A percentile compares a stretch with the other conserved stretches of the same genome.
Evolutionary conservation across 2,113 vertebrate species (phyloP).

Genomic region (Acanthochromis polyacanthus): DNA sequence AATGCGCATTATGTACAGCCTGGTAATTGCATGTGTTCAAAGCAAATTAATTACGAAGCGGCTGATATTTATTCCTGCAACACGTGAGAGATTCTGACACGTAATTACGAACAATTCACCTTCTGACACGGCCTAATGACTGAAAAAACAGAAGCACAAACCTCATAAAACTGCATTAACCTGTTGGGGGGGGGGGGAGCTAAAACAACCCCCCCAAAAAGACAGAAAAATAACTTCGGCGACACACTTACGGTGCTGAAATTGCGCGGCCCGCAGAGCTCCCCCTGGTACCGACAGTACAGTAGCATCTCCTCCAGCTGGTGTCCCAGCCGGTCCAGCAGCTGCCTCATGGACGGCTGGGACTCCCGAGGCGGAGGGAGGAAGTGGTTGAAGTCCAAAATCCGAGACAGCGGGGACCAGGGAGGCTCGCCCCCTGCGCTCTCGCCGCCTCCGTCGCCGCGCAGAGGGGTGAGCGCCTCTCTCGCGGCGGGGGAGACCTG

Average conservation of each 20-base stretch:
- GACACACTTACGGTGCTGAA: slow-evolving; percentile 88
- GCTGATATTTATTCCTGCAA: slow-evolving; percentile 1
- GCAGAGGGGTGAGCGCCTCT: slow-evolving; percentile 76
- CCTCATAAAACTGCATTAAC: slow-evolving; percentile 37
- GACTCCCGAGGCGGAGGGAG: slow-evolving; percentile 85
- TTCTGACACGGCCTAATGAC: neutral
- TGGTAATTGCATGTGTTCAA: slow-evolving; percentile 6
- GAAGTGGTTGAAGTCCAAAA: slow-evolving; percentile 88
- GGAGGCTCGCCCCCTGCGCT: slow-evolving; percentile 65
- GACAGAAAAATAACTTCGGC: slow-evolving; percentile 38
- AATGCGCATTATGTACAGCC: slow-evolving; percentile 20
- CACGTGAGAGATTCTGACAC: slow-evolving; percentile 5
- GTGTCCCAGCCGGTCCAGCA: slow-evolving; percentile 87
- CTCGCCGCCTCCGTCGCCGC: slow-evolving; percentile 34
- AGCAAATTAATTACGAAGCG: slow-evolving; percentile 35
- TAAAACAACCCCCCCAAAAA: neutral
- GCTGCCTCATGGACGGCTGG: slow-evolving; percentile 83
- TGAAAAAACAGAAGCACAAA: slow-evolving; percentile 1
- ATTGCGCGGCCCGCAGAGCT: slow-evolving; percentile 86
- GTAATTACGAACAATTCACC: slow-evolving; percentile 23
- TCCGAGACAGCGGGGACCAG: slow-evolving; percentile 84
- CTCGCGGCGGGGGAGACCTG: slow-evolving; percentile 79
- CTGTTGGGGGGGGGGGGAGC: slow-evolving; percentile 40
- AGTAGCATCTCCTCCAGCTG: slow-evolving; percentile 90
- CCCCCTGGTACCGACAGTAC: slow-evolving; percentile 86